Evolutionary conservation across 2,888 invertebrate species (phyloP), one percentile per base, ranked within the genome.

Genomic region (Frankliniella intonsa): DNA sequence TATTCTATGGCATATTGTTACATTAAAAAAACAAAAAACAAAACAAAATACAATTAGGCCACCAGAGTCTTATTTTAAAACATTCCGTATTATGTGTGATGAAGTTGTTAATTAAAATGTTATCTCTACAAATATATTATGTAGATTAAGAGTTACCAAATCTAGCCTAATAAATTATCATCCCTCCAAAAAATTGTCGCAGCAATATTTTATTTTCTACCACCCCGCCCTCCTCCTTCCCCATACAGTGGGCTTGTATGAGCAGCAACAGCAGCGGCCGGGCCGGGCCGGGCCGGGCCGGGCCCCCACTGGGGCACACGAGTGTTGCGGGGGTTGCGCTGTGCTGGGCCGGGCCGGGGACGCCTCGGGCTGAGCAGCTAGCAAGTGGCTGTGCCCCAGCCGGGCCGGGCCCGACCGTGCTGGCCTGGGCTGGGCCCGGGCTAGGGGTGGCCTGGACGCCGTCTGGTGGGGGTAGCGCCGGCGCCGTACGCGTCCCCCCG

Each of bases 131-230:
- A 76, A 22, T 22, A 76, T 76, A 25, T 76, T 22, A 11, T 76
- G 69, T 76, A 76, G 69, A 76, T 22, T 22, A 22, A 25, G 25
- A 76, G 69, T 76, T 76, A 76, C 69, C 69, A 76, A 76, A 76
- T 25, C 22, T 76, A 76, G 69, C 10, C 25, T 76, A 76, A 76
- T 76, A 76, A 76, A 76, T 76, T 76, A 76, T 25, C 69, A 76
- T 76, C 12, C 25, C 69, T 76, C 69, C 69, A 25, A 12, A 76
- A 25, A 2, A 12, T 1, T 14, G 22, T 69, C 0, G 69, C n/a
- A n/a, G n/a, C n/a, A n/a, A n/a, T n/a, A n/a, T n/a, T 69, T 22
- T 69, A 9, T 22, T 22, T 69, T 69, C 5, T 65, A 19, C n/a
- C n/a, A 5, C 38, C 5, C 38, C 5, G 3, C 3, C 38, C 38